Conservation (phyloP, 2,113 vertebrate genomes). For the Lamprologus ornatipinnis region DNA sequence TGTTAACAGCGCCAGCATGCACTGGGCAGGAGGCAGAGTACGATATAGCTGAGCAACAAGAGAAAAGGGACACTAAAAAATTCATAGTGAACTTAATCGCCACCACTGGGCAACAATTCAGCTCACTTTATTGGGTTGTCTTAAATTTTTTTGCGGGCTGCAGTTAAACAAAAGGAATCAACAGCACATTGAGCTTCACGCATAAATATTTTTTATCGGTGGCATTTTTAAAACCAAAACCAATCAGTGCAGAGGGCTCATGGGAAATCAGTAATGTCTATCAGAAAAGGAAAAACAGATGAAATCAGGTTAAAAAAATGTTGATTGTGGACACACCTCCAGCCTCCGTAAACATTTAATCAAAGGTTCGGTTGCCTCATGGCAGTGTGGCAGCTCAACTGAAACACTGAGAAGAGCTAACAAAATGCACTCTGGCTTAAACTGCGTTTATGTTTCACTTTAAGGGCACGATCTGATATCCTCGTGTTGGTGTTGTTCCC, state of each 20-base stretch:
- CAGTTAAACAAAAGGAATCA: background rate
- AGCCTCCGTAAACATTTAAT: background rate
- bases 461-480: background rate
- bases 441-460: background rate
- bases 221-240: background rate
- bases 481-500: no score
- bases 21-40: background rate
- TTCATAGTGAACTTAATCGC: background rate
- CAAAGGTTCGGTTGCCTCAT: background rate
- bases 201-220: background rate
- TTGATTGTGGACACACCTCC: background rate
- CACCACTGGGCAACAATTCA: background rate
- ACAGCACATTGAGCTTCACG: background rate
- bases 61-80: background rate
- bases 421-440: background rate
- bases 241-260: background rate
- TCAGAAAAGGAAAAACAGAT: background rate
- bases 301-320: background rate
- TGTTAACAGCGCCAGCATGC: background rate
- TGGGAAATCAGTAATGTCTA: background rate
- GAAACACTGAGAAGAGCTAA: background rate
- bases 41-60: background rate
- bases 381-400: background rate
- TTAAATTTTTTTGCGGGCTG: background rate
- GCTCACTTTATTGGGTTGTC: background rate